Base-by-base conservation (phyloP, 2,113 vertebrate genomes). In the Sclerurus mexicanus region DNA sequence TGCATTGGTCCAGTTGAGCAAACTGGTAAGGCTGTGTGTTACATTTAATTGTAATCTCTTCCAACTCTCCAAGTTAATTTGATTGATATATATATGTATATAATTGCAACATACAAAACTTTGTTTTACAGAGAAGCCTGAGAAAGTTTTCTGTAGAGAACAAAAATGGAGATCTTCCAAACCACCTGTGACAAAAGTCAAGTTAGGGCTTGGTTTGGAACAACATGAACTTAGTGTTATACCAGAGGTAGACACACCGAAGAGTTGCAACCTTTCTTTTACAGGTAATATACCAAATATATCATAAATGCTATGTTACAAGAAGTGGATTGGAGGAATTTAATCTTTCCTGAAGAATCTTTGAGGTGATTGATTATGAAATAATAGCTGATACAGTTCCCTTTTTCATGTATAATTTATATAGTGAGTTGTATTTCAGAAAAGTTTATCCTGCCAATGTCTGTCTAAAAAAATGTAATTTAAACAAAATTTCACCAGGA, bases 171-270 rank as follows among this genome's bases (percentile, higher is more conserved):
- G 91, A 84, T 88, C 95, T 91, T 97, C 96, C 25, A 99, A 97
- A 93, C 99, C 98, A 49, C 99, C 98, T 3, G 96, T 99, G 93
- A 96, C 98, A 46, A 98, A 98, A 55, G 72, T 98, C 50, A 98
- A 97, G 81, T 90, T 98, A 55, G 97, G 97, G 10, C 66, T 98
- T 47, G 91, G 96, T 83, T 96, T 98, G 69, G 94, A 98, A 7
- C 99, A 98, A 17, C 99, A 99, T 31, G 99, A 99, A 91, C 99
- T 99, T 66, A 99, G 99, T 88, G 97, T 97, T 17, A 99, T 99
- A 93, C 99, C 97, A 76, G 99, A 99, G 87, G 97, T 98, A 58
- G 99, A 99, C 79, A 99, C 99, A 8, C 98, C 98, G 0, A 91
- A 93, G 88, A 97, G 98, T 37, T 90, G 35, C 93, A 98, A 84